Conservation (phyloP, 2,888 invertebrate genomes). For the Dexiosoma caninum region DNA sequence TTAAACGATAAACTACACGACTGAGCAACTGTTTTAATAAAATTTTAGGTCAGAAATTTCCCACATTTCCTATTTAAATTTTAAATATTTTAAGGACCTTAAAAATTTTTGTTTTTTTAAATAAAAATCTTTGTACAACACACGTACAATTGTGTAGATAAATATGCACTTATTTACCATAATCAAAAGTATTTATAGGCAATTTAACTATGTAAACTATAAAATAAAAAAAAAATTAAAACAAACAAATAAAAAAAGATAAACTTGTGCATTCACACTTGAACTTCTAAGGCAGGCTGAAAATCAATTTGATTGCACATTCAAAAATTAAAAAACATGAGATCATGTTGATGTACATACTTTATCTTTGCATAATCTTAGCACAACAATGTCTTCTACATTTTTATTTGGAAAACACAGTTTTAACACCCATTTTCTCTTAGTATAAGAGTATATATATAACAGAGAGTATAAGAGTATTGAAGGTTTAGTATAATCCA, state of each 20-base stretch:
- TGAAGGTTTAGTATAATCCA: no score
- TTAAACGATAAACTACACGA: no score
- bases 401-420: no score
- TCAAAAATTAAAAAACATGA: no score
- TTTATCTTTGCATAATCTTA: no score
- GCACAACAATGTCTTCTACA: no score
- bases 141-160: not conserved
- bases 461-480: no score
- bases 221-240: not conserved
- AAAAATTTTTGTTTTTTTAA: not conserved
- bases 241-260: constrained; percentile 1
- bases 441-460: no score
- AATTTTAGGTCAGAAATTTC: no score
- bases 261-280: constrained; percentile 12
- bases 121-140: not conserved
- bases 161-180: constrained; percentile 34
- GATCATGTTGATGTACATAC: no score
- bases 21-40: no score
- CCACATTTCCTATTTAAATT: not conserved
- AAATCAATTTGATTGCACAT: not conserved
- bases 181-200: constrained; percentile 58
- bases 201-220: constrained; percentile 53
- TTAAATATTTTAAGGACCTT: not conserved
- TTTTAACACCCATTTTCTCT: no score
- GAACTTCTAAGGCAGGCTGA: not conserved